Evolutionary conservation across 1,140 invertebrate species (phyloP).

Genomic region (Trachymyrmex septentrionalis): DNA sequence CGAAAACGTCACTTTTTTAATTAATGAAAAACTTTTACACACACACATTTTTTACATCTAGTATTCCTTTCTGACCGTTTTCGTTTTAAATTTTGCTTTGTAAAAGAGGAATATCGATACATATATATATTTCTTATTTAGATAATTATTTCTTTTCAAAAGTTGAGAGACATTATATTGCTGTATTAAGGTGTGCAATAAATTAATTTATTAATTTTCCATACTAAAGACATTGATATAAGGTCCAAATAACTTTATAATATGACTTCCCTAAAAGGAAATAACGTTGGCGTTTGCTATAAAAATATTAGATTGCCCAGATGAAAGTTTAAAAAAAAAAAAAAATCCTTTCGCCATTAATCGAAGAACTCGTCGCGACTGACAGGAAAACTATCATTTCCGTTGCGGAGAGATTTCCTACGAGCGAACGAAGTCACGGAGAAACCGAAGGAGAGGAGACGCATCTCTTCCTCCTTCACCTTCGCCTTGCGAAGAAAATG

Average conservation of each 20-base stretch:
- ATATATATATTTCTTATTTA: too few species aligned
- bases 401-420: slow-evolving; percentile 14
- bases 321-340: slow-evolving; percentile 17
- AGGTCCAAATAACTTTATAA: background rate
- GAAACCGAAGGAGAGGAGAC: slow-evolving; percentile 15
- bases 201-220: background rate
- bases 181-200: background rate
- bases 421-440: slow-evolving; percentile 42
- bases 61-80: too few species aligned
- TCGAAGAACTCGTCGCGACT: slow-evolving; percentile 1
- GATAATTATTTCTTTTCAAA: background rate
- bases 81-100: too few species aligned
- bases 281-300: background rate
- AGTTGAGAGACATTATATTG: background rate
- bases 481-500: slow-evolving; percentile 38
- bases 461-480: background rate
- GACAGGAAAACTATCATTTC: slow-evolving; percentile 15
- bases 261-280: background rate
- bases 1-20: too few species aligned
- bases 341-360: slow-evolving; percentile 33
- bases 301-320: background rate
- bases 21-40: too few species aligned
- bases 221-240: background rate
- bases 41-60: too few species aligned
- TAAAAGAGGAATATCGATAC: too few species aligned